Percentiles rank a stretch among this genome's conserved stretches.
Evolutionary conservation across 2,797 vertebrate species (phyloP).

Genomic region (Bradypodion pumilum): DNA sequence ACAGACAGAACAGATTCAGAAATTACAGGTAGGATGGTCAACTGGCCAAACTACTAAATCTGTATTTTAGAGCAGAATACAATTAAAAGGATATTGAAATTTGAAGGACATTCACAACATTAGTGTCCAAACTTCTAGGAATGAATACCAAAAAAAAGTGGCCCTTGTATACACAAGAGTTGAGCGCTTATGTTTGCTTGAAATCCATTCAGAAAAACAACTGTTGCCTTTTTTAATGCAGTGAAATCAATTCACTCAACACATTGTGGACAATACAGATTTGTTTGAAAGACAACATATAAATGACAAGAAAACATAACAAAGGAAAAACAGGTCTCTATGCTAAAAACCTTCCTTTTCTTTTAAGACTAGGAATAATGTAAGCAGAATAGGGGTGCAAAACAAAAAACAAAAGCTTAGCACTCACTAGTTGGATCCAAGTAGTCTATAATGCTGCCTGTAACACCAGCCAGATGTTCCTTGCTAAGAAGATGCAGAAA

Average conservation of each 20-base stretch:
- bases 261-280: not conserved
- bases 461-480: not conserved
- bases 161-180: not conserved
- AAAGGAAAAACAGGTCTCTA: not conserved
- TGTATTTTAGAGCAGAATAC: not conserved
- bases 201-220: not conserved
- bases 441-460: not conserved
- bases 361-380: not conserved
- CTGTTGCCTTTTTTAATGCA: not conserved
- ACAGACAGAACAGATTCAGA: not conserved
- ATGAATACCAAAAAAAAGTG: not conserved
- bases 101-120: not conserved
- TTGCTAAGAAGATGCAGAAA: not conserved
- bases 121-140: not conserved
- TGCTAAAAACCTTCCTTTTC: not conserved
- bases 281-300: not conserved
- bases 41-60: not conserved
- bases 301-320: not conserved
- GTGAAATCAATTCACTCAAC: not conserved
- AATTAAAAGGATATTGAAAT: not conserved
- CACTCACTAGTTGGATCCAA: not conserved
- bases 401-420: not conserved
- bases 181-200: not conserved
- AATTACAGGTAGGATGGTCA: not conserved
- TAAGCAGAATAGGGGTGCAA: not conserved